Percentiles rank a stretch among this genome's conserved stretches.
Evolutionary conservation across 2,113 vertebrate genomes (phyloP).

Genomic region (Centropus unirufus): DNA sequence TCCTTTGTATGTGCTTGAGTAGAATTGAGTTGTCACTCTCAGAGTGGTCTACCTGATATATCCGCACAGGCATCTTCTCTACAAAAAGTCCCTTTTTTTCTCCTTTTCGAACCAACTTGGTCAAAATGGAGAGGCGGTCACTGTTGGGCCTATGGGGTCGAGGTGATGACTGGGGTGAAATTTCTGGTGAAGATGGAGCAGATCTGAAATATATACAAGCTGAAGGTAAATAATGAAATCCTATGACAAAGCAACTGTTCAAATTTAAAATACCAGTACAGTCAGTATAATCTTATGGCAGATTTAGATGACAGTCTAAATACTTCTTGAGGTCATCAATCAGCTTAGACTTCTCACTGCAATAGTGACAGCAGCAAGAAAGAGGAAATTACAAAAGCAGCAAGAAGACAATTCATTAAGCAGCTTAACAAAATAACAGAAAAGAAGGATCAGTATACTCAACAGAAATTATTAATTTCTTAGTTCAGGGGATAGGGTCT

Average conservation of each 20-base stretch:
- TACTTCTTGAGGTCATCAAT: not conserved
- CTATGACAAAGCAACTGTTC: not conserved
- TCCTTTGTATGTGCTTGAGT: not conserved
- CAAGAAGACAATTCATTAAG: not conserved
- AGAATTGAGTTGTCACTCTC: not conserved
- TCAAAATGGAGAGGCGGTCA: slow-evolving; percentile 94
- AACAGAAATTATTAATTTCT: not conserved
- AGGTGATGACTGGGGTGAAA: slow-evolving; percentile 96
- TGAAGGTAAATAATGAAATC: not conserved
- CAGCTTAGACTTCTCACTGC: not conserved
- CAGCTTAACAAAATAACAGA: not conserved
- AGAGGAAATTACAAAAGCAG: not conserved
- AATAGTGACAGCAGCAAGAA: not conserved
- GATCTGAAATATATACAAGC: slow-evolving; percentile 77
- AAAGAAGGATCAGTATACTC: not conserved
- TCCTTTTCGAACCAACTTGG: slow-evolving; percentile 95
- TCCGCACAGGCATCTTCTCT: slow-evolving; percentile 96
- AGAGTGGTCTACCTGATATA: slow-evolving; percentile 87
- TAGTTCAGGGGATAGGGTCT: not conserved
- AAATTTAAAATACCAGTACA: not conserved
- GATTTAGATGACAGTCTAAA: not conserved
- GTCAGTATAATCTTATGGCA: not conserved
- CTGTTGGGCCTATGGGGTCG: slow-evolving; percentile 94
- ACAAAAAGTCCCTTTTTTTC: slow-evolving; percentile 98
- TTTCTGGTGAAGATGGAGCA: slow-evolving; percentile 96